Evolutionary conservation across 2,888 invertebrate species (phyloP).

Genomic region (Sericinus montela): DNA sequence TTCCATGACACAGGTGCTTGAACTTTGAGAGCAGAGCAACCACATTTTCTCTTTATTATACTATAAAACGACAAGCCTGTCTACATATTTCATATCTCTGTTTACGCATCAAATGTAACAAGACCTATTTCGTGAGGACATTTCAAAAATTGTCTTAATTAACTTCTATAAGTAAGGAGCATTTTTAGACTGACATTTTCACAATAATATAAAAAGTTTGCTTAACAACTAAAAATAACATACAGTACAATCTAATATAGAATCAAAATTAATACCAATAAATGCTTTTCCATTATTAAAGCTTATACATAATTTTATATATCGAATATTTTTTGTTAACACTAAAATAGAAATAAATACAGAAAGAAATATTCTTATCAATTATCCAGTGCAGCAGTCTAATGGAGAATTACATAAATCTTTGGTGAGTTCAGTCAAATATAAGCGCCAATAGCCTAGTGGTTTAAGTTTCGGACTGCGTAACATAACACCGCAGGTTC

Average conservation of each 20-base stretch:
- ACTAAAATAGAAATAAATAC: too few relatives aligned
- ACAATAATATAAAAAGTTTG: not conserved
- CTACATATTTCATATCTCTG: slow-evolving; percentile 2
- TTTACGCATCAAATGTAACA: not conserved
- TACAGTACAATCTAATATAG: too few relatives aligned
- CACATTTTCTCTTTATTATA: too few relatives aligned
- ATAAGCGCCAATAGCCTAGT: too few relatives aligned
- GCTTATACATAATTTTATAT: too few relatives aligned
- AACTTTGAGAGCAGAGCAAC: too few relatives aligned
- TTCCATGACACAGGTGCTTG: too few relatives aligned
- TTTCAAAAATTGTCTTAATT: not conserved
- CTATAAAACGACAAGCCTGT: not conserved
- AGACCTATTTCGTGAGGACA: not conserved
- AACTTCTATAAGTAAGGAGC: not conserved
- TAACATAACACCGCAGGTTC: too few relatives aligned
- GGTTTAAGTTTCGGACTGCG: too few relatives aligned
- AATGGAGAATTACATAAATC: not conserved
- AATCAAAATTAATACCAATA: not conserved
- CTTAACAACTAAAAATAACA: not conserved
- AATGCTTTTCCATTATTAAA: too few relatives aligned
- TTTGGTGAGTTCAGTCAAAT: slow-evolving; percentile 8
- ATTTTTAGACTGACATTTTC: not conserved
- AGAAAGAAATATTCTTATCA: not conserved
- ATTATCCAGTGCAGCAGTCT: not conserved
- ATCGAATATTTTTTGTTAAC: too few relatives aligned